Evolutionary conservation across 2,113 vertebrate species (phyloP).

Genomic region (Nipponia nippon): DNA sequence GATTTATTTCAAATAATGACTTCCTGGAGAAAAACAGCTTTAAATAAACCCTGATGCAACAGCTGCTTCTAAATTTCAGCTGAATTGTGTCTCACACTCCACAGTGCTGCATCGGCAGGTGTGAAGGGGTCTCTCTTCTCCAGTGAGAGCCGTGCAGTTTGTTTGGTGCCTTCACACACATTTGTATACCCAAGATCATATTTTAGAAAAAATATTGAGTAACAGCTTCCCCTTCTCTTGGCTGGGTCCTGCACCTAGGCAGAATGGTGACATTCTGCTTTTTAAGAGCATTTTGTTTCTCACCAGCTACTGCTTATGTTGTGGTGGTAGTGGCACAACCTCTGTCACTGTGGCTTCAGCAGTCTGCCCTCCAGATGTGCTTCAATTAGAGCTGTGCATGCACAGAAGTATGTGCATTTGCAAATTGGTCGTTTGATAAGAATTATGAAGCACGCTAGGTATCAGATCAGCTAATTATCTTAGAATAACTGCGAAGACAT

Average conservation of each 20-base stretch:
- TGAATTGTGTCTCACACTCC: neutral
- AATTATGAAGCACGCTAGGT: neutral
- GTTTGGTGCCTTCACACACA: neutral
- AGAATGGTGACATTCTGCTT: neutral
- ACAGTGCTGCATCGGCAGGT: fast-evolving
- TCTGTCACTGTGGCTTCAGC: neutral
- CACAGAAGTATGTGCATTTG: neutral
- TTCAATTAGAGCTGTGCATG: neutral
- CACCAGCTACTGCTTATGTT: neutral
- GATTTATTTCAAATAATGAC: slow-evolving; percentile 7
- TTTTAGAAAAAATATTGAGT: neutral
- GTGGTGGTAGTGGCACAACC: fast-evolving
- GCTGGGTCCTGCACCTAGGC: neutral
- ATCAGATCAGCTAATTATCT: slow-evolving; percentile 5
- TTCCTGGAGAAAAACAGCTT: neutral
- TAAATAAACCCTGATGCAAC: neutral
- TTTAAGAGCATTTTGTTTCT: neutral
- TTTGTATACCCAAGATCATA: neutral
- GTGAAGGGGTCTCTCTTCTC: neutral
- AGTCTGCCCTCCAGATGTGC: neutral
- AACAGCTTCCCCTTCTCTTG: neutral
- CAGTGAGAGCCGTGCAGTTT: neutral
- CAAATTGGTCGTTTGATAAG: slow-evolving; percentile 19
- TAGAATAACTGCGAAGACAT: neutral
- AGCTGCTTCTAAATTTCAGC: neutral